Percentiles rank a stretch among this genome's conserved stretches.
Conservation (phyloP, 1,140 invertebrate species). For the Whitmania pigra region DNA sequence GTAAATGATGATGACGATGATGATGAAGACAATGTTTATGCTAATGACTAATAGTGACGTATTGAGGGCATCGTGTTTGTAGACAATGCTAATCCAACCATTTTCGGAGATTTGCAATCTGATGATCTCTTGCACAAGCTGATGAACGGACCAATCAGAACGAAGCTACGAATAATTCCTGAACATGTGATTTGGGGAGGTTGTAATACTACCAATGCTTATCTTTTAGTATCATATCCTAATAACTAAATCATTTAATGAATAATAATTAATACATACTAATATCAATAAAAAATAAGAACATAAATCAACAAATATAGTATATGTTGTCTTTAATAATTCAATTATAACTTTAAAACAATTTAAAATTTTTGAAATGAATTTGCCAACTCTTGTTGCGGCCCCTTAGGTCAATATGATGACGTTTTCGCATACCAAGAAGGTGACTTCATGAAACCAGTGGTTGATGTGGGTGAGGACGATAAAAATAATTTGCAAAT, state of each 20-base stretch:
- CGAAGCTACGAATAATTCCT: conserved; percentile 48
- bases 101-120: not conserved
- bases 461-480: conserved; percentile 54
- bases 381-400: conserved; percentile 19
- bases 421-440: conserved; percentile 52
- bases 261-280: no score
- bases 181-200: conserved; percentile 49
- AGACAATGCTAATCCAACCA: not conserved
- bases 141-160: conserved; percentile 57
- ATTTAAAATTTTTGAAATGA: not conserved
- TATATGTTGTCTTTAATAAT: not conserved
- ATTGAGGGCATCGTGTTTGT: no score
- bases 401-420: conserved; percentile 42
- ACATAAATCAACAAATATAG: not conserved
- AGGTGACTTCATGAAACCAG: conserved; percentile 73
- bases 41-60: no score
- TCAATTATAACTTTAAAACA: not conserved
- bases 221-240: not conserved
- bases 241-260: no score
- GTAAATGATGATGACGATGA: no score
- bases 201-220: not conserved
- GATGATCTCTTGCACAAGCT: conserved; percentile 42
- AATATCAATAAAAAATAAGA: not conserved
- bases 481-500: conserved; percentile 31
- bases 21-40: no score